Evolutionary conservation across 1,140 invertebrate species (phyloP), one percentile per base, ranked within the genome.

Genomic region (Caerostris darwini): DNA sequence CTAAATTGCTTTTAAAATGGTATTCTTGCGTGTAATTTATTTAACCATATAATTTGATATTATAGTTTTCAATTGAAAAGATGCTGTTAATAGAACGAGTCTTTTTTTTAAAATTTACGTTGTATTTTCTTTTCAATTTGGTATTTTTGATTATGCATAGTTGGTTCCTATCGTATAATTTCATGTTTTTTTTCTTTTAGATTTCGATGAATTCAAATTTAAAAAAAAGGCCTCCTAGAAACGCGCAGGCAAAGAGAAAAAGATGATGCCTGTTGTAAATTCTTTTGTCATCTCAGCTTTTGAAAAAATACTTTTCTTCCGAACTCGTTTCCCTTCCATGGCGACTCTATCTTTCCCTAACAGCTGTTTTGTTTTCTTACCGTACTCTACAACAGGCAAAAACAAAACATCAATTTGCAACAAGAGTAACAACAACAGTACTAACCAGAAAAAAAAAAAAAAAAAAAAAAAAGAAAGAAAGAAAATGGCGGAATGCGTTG

Each of bases 401-500:
- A 90, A 90, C 64, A 71, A 71, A 90, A 90, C 87, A 90, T 90
- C 87, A 64, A 90, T 90, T 90, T 90, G 87, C 87, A 90, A 87
- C 87, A 88, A 34, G 17, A 64, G 61, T 7, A 90, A 71, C 85
- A 81, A 64, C 61, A 17, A 83, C 53, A 17, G 50, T 12, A 14
- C 14, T 12, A 17, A 56, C 56, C 53, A 7, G 12, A 12, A 67
- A 67, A n/a, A n/a, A 67, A n/a, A 67, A 67, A n/a, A 10, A n/a
- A 81, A 50, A 50, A 81, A 7, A 3, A 64, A 10, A 10, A n/a
- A 81, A 50, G 7, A 81, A 7, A 3, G 3, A 10, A 64, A 64
- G 17, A 7, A 64, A 7, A 7, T 10, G 17, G 7, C 7, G 61
- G 61, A 64, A 64, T 64, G 61, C 61, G 61, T 10, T 64, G 61